Evolutionary conservation across 2,113 vertebrate genomes (phyloP).

Genomic region (Cnemophilus loriae): DNA sequence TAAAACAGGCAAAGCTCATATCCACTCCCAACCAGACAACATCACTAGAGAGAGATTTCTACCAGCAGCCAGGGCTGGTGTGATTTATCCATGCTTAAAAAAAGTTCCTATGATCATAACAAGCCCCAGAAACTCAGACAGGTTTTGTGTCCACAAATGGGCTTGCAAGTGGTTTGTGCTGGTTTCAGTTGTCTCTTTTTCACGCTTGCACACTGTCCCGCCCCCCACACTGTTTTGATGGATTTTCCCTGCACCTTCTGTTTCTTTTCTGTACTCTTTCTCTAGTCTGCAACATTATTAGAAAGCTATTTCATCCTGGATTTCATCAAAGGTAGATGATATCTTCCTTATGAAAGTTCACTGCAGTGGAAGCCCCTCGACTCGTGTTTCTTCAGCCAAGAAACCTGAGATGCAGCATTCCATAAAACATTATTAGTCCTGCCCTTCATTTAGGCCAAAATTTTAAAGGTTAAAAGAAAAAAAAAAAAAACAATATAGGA

Average conservation of each 20-base stretch:
- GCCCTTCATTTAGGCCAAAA: neutral
- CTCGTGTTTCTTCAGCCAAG: neutral
- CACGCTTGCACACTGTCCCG: neutral
- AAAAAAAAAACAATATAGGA: neutral
- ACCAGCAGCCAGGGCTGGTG: neutral
- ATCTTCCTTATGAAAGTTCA: neutral
- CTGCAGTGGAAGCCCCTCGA: neutral
- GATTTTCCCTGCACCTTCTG: neutral
- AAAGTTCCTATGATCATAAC: neutral
- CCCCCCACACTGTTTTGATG: neutral
- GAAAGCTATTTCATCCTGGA: neutral
- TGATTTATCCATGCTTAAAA: neutral
- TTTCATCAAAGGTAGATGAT: neutral
- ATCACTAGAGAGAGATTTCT: neutral
- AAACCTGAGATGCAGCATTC: neutral
- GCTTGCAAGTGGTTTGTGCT: neutral
- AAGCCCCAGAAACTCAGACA: neutral
- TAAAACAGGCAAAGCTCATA: neutral
- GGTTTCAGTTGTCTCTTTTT: neutral
- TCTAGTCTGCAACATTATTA: neutral
- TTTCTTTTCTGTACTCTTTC: neutral
- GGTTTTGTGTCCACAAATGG: neutral
- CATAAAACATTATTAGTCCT: constrained; percentile 1
- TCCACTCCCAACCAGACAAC: neutral
- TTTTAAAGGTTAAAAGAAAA: neutral